phyloP scores from a whole-genome alignment of 2,113 vertebrate genomes.

The Litocranius walleri region DNA sequence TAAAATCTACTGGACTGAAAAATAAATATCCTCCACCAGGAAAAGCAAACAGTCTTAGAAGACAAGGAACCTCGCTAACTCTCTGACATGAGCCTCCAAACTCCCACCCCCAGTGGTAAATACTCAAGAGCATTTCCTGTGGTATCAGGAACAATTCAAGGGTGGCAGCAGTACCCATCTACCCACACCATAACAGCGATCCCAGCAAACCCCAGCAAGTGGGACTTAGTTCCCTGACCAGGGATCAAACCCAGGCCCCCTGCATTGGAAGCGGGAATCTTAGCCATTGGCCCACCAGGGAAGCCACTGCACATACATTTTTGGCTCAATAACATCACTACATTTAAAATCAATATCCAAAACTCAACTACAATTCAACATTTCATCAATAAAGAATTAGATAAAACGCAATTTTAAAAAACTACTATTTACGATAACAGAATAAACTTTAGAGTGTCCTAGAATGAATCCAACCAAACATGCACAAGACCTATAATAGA shows the following conservation, averaged over 20 bases:
- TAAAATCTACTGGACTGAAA: background rate
- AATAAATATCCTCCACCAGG: background rate
- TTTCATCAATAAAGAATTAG: background rate
- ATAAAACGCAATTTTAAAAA: background rate
- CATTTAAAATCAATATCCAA: background rate
- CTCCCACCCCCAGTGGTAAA: rapidly evolving
- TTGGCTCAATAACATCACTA: background rate
- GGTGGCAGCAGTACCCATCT: rapidly evolving
- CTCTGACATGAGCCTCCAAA: background rate
- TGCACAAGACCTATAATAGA: background rate
- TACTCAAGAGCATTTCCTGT: background rate
- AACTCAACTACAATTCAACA: background rate
- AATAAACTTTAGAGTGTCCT: background rate
- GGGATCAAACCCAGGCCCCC: background rate
- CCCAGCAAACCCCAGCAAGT: background rate
- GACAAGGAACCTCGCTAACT: background rate
- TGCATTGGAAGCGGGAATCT: background rate
- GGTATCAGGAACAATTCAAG: background rate
- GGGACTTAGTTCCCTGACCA: background rate
- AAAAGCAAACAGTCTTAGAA: background rate
- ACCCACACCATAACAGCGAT: too few species aligned
- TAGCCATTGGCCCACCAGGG: background rate
- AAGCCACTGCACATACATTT: background rate
- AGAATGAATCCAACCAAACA: background rate
- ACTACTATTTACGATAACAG: background rate